Evolutionary conservation across 1,140 invertebrate genomes (phyloP), one percentile per base, ranked within the genome.

Genomic region (Brachionus asplanchnoidis): DNA sequence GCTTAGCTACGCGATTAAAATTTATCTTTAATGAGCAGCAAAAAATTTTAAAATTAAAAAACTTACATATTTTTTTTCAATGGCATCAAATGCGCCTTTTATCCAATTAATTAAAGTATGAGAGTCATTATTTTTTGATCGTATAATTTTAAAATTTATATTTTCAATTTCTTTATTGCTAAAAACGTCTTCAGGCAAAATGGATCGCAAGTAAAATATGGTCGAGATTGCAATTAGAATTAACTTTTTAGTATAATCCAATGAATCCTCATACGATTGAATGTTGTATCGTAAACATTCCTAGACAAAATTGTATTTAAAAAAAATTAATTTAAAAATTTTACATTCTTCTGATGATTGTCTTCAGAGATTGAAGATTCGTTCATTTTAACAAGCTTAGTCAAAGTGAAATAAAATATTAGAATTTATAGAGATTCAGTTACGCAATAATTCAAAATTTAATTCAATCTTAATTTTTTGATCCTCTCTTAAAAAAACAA

Each of bases 41-140:
- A n/a, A n/a, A n/a, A n/a, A n/a, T n/a, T n/a, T n/a, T n/a, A n/a
- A n/a, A n/a, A n/a, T n/a, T n/a, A n/a, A n/a, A n/a, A n/a, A n/a
- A n/a, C n/a, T n/a, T 46, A 77, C 73, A 50, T 77, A 77, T 77
- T 77, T 77, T 17, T 50, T 77, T 14, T 77, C 73, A 7, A 77
- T n/a, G 11, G 73, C 73, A 50, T 77, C 42, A 77, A 77, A 77
- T 14, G 44, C 42, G 8, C 73, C 73, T 46, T 50, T 77, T 17
- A 77, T 17, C 73, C 73, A 77, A 26, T 77, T 46, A 12, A 50
- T 26, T 12, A 77, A 20, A 50, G 26, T 77, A 11, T 50, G 40
- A 9, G 73, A 46, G 17, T 77, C 73, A 5, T 53, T 77, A 23
- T 77, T 36, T 46, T 46, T 46, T 50, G 73, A 50, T 50, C 50